Conservation (phyloP, 2,113 vertebrate species). For the Paradoxurus hermaphroditus region DNA sequence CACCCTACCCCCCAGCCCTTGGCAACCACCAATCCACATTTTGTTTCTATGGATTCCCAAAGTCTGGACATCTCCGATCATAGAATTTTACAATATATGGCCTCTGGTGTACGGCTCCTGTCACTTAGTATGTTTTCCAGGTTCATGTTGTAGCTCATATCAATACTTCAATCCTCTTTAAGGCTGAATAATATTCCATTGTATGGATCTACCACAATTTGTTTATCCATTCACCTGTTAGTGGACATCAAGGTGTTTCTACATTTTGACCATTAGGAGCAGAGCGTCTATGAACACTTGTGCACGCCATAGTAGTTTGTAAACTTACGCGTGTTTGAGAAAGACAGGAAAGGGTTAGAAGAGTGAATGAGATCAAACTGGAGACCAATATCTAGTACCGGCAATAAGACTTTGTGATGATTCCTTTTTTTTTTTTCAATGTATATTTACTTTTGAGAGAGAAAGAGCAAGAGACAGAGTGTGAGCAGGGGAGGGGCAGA, state of each 20-base stretch:
- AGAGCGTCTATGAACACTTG: not conserved
- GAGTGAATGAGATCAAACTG: too few species aligned
- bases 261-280: not conserved
- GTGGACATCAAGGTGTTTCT: not conserved
- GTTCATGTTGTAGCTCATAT: rapidly evolving
- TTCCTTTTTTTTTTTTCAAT: too few species aligned
- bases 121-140: rapidly evolving
- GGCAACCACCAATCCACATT: too few species aligned
- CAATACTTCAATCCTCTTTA: not conserved
- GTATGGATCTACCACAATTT: not conserved
- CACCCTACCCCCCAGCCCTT: rapidly evolving
- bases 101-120: not conserved
- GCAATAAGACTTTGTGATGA: not conserved
- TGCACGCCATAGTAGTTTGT: not conserved
- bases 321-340: not conserved
- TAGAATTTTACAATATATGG: too few species aligned
- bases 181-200: not conserved
- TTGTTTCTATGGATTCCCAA: too few species aligned
- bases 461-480: too few species aligned
- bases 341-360: not conserved
- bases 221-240: too few species aligned
- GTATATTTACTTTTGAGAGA: too few species aligned
- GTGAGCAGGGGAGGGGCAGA: too few species aligned
- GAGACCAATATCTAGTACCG: not conserved
- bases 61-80: rapidly evolving